These are phyloP conservation scores for Cephus spinipes DNA, from an alignment of 2,888 invertebrate genomes.

Conservation along the genomic window DNA sequence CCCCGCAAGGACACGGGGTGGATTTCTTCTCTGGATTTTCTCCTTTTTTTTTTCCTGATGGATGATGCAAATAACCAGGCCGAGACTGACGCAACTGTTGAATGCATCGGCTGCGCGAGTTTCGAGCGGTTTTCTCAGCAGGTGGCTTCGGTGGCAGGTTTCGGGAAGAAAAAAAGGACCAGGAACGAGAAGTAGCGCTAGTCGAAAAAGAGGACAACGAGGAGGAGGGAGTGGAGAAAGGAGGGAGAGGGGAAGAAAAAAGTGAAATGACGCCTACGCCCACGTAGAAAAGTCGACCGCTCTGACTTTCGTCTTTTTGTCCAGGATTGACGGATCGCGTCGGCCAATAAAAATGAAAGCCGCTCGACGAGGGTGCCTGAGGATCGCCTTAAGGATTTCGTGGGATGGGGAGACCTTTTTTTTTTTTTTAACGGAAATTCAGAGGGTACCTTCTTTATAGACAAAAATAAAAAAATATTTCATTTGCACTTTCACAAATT, in stretches of 20 bases:
- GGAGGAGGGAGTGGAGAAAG: conserved; percentile 14
- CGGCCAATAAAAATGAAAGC: conserved; percentile 47
- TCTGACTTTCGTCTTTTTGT: conserved; percentile 24
- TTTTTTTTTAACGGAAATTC: not conserved
- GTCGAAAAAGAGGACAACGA: conserved; percentile 11
- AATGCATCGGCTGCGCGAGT: conserved; percentile 34
- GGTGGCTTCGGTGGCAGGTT: conserved; percentile 53
- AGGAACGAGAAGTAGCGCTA: conserved; percentile 4
- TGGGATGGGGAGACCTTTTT: not conserved
- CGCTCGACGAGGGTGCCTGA: conserved; percentile 30
- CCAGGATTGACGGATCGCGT: conserved; percentile 38
- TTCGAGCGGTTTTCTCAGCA: conserved; percentile 59
- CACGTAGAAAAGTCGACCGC: conserved; percentile 43
- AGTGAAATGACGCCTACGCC: conserved; percentile 30
- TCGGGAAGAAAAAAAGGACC: conserved; percentile 21
- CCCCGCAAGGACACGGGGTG: conserved; percentile 4
- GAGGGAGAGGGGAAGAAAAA: conserved; percentile 6
- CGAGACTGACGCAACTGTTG: conserved; percentile 49
- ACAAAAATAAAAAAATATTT: not conserved
- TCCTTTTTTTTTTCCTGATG: conserved; percentile 49
- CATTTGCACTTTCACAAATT: not conserved
- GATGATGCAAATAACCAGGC: conserved; percentile 63
- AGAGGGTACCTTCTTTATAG: not conserved
- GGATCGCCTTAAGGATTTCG: not conserved
- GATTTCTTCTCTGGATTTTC: conserved; percentile 11